Base-by-base conservation (phyloP, 2,113 vertebrate genomes). In the Cyrtonyx montezumae region DNA sequence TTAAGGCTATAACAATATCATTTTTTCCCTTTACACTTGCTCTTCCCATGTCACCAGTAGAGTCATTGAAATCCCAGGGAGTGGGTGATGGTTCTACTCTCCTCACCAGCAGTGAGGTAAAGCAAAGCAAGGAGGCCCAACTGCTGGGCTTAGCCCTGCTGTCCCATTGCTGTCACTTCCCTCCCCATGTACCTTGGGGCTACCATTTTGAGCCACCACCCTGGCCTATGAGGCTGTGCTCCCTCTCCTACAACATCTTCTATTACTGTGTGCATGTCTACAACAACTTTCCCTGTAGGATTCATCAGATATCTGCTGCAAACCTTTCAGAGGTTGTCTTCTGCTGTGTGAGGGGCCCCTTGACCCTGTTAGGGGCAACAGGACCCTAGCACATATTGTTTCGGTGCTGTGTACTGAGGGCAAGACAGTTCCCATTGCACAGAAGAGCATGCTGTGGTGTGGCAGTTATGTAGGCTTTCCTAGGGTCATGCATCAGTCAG, bases 341-440 rank as follows among this genome's bases (percentile, higher is more conserved):
- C 53, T 87, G 23, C 49, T 16, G 0, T 53, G 30, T 46, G 28
- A 74, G 55, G 14, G 62, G 21, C 2, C 6, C 32, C 26, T 79
- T 11, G 3, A 12, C 14, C 23, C 36, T 15, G 9, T 74, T 46
- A 74, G 25, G 58, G 63, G 45, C 58, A 71, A 36, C 26, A 66
- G 32, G 37, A 8, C 55, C 20, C 7, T 56, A 56, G 34, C 56
- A 11, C 9, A 23, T 9, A 51, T 30, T 68, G 26, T 21, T 61
- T 34, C 26, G 25, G 4, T 0, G 0, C 36, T 1, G 0, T 3
- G 8, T 79, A 40, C 26, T 32, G 63, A 15, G 0, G n/a, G 48
- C 58, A 77, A 80, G 36, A 21, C 0, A 2, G 15, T 61, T 34
- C 62, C 70, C 4, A 0, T 13, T 46, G 70, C 55, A 11, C 21